Percentiles rank a stretch among this genome's conserved stretches.
phyloP scores from a whole-genome alignment of 2,797 vertebrate species.

The Schizopygopsis malacanthus region DNA sequence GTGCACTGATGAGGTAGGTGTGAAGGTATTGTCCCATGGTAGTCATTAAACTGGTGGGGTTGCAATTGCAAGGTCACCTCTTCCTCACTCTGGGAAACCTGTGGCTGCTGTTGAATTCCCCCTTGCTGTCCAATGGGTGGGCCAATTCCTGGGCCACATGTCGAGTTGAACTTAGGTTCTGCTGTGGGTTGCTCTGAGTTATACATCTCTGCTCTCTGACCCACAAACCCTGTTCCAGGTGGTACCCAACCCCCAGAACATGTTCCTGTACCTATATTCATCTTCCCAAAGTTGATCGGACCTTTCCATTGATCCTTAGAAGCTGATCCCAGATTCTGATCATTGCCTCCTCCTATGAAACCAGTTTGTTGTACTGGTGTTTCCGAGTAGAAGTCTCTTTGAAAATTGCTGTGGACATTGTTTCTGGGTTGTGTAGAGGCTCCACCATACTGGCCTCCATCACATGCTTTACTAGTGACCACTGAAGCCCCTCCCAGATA shows the following conservation, averaged over 20 bases:
- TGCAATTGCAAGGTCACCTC: conserved; percentile 73
- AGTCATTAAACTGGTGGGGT: conserved; percentile 87
- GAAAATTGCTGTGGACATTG: conserved; percentile 77
- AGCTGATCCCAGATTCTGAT: conserved; percentile 71
- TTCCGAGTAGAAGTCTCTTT: conserved; percentile 84
- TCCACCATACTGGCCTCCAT: conserved; percentile 76
- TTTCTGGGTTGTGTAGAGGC: conserved; percentile 75
- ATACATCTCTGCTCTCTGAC: conserved; percentile 87
- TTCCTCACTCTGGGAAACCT: conserved; percentile 81
- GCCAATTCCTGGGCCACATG: conserved; percentile 72
- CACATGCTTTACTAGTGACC: conserved; percentile 68
- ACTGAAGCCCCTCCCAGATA: conserved; percentile 67
- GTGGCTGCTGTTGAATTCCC: conserved; percentile 78
- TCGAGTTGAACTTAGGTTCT: conserved; percentile 85
- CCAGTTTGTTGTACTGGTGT: conserved; percentile 67
- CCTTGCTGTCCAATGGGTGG: conserved; percentile 72
- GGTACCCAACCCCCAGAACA: conserved; percentile 78
- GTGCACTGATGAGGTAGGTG: conserved; percentile 92
- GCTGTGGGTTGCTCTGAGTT: conserved; percentile 95
- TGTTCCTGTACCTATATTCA: conserved; percentile 75
- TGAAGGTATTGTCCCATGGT: conserved; percentile 82
- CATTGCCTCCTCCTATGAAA: conserved; percentile 67
- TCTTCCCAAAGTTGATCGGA: conserved; percentile 76
- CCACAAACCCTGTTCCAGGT: conserved; percentile 77
- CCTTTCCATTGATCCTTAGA: conserved; percentile 88